Evolutionary conservation across 1,140 invertebrate genomes (phyloP), one percentile per base, ranked within the genome.

Genomic region (Lethrus apterus): DNA sequence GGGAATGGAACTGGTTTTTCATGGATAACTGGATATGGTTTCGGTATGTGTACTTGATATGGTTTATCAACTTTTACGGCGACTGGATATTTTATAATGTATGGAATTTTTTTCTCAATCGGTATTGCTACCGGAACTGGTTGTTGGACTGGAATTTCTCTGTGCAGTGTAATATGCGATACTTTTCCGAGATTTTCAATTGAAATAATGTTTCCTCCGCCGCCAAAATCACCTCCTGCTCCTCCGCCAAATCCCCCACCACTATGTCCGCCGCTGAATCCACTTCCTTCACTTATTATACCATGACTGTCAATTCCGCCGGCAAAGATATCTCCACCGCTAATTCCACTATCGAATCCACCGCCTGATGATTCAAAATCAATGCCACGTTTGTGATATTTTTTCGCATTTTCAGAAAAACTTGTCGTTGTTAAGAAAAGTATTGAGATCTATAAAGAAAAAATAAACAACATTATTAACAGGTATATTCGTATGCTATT

Each of bases 11-110:
- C 66, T 54, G 73, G 76, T 56, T 77, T 75, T 10, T 75, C 70
- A 2, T 78, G 66, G 4, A 73, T 68, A 0, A 78, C 76, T 9
- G 74, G 75, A 51, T 77, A 76, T 1, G 76, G 74, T 50, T 73
- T 68, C 9, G 60, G 69, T 32, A 66, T 74, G 54, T 66, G 69
- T 48, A 66, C 75, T 47, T 70, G 72, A 56, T 63, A 72, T 32
- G 65, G 74, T 21, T 64, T 61, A 48, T 75, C 72, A 15, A 52
- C 43, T 24, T 44, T 46, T 4, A 52, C 46, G 44, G 33, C 61
- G 45, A 65, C 68, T 41, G 50, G 50, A 2, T 54, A 52, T 57
- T 11, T 53, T 48, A 11, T 48, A 17, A 58, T 50, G 0, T 63
- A 52, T 0, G 61, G 55, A 0, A 59, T 55, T 0, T 58, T 48